phyloP scores from a whole-genome alignment of 2,888 invertebrate species.

The Lepidonotus clava region DNA sequence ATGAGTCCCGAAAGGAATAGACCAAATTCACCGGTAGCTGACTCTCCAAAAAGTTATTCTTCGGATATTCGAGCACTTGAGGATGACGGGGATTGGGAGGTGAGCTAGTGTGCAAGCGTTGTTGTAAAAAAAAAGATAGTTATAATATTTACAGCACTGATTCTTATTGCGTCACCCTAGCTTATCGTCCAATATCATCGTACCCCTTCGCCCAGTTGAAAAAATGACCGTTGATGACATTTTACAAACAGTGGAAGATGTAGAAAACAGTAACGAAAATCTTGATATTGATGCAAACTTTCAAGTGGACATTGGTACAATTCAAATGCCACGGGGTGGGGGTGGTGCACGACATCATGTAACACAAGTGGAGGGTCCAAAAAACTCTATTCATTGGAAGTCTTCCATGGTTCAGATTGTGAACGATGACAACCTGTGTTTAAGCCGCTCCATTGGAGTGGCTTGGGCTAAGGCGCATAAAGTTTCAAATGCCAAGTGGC shows the following conservation, averaged over 20 bases:
- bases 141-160: too few relatives aligned
- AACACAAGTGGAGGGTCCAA: neutral
- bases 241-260: neutral
- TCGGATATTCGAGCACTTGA: too few relatives aligned
- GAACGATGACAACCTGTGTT: neutral
- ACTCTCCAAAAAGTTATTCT: too few relatives aligned
- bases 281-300: neutral
- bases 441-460: neutral
- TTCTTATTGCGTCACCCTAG: too few relatives aligned
- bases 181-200: neutral
- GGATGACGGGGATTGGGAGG: too few relatives aligned
- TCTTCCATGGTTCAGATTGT: neutral
- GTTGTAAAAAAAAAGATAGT: too few relatives aligned
- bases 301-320: neutral
- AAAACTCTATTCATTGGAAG: too few relatives aligned
- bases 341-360: neutral
- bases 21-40: too few relatives aligned
- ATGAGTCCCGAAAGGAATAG: too few relatives aligned
- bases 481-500: neutral
- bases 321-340: neutral
- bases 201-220: neutral
- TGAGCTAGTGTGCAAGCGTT: too few relatives aligned
- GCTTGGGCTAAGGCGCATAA: neutral
- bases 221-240: neutral
- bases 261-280: neutral